These are phyloP conservation scores for Perca fluviatilis DNA, from an alignment of 2,113 vertebrate species.

Conservation along the genomic window DNA sequence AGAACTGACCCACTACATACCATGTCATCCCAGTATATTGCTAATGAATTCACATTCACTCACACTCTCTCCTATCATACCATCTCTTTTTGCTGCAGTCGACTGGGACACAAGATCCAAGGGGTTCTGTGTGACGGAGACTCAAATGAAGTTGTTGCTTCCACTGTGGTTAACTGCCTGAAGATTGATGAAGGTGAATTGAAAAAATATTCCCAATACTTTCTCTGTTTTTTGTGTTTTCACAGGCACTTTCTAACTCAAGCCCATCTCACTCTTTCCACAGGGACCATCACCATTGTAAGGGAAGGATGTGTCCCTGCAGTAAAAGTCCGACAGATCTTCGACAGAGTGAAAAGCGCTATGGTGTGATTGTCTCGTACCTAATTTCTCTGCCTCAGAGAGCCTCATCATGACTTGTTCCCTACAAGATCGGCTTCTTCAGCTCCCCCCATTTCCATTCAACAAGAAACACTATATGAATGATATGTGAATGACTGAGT, in stretches of 20 bases:
- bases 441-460: no score
- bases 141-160: constrained; percentile 90
- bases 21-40: no score
- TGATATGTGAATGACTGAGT: not conserved
- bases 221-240: not conserved
- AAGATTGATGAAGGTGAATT: constrained; percentile 90
- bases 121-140: constrained; percentile 91
- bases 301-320: constrained; percentile 91
- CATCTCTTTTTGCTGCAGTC: constrained; percentile 72
- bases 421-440: no score
- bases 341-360: constrained; percentile 86
- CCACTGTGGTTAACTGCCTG: constrained; percentile 91
- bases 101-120: constrained; percentile 90
- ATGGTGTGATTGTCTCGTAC: constrained; percentile 63
- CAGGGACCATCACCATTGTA: constrained; percentile 88
- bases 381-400: not conserved
- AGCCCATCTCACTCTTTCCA: constrained; percentile 20
- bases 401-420: not conserved
- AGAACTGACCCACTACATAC: not conserved
- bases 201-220: not conserved
- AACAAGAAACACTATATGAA: not conserved
- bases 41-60: not conserved
- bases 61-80: not conserved
- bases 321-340: constrained; percentile 87
- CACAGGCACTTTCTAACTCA: not conserved